These are phyloP conservation scores for Ophioninae sp. DNA, from an alignment of 2,888 invertebrate species.

Conservation along the genomic window DNA sequence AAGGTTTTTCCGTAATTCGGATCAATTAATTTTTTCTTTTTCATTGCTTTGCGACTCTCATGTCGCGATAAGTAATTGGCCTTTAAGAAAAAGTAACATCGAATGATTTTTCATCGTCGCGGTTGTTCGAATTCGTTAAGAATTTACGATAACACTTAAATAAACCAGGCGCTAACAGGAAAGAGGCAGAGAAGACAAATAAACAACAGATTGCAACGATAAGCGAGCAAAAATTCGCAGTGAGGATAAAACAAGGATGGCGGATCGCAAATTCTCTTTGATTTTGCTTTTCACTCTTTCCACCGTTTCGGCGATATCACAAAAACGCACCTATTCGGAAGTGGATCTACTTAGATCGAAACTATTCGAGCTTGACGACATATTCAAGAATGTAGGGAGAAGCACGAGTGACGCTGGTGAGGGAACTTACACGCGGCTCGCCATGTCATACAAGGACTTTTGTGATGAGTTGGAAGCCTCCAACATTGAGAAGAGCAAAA, in stretches of 20 bases:
- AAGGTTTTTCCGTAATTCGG: constrained; percentile 12
- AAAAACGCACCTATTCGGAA: constrained; percentile 71
- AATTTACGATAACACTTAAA: neutral
- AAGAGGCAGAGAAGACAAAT: neutral
- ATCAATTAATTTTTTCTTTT: constrained; percentile 8
- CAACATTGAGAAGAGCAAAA: constrained; percentile 64
- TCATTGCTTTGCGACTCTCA: neutral
- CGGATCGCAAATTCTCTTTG: constrained; percentile 25
- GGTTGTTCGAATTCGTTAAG: neutral
- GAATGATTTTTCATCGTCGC: neutral
- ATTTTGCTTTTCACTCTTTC: constrained; percentile 58
- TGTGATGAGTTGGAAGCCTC: constrained; percentile 82
- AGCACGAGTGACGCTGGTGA: constrained; percentile 48
- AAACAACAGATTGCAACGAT: neutral
- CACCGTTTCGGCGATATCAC: constrained; percentile 29
- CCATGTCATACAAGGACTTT: constrained; percentile 83
- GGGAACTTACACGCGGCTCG: constrained; percentile 82
- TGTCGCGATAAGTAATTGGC: neutral
- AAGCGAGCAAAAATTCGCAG: neutral
- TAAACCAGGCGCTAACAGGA: neutral
- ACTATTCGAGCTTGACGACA: constrained; percentile 82
- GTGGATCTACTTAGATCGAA: constrained; percentile 85
- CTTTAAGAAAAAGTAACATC: neutral
- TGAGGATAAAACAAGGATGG: constrained; percentile 40
- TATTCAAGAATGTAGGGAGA: constrained; percentile 81